Percentiles rank a stretch among this genome's conserved stretches.
Evolutionary conservation across 37 sponge, comb jelly and placozoan species (phyloP).

Genomic region (Beroe forskalii): DNA sequence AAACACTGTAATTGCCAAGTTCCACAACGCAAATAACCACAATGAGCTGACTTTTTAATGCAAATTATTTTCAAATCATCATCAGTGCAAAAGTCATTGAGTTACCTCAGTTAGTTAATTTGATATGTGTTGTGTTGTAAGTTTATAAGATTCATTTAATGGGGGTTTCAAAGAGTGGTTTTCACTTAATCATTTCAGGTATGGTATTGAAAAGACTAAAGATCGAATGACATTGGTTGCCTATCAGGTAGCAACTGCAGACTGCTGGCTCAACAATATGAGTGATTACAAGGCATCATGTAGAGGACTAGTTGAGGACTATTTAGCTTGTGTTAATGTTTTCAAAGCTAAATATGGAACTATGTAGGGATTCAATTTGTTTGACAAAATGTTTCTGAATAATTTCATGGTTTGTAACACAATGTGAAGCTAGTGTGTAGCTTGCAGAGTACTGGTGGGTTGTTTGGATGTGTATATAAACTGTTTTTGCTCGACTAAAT

Average conservation of each 20-base stretch:
- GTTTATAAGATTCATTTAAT: too few relatives aligned
- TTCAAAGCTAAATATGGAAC: conserved; percentile 48
- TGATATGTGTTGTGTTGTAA: too few relatives aligned
- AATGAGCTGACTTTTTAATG: too few relatives aligned
- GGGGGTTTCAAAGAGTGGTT: too few relatives aligned
- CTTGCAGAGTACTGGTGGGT: background rate
- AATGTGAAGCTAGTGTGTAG: background rate
- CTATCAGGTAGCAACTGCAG: background rate
- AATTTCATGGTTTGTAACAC: background rate
- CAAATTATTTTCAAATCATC: too few relatives aligned
- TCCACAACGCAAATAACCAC: too few relatives aligned
- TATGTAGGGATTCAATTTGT: background rate
- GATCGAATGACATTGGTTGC: conserved; percentile 35
- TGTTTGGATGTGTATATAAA: background rate
- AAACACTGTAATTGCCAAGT: too few relatives aligned
- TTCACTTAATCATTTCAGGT: too few relatives aligned
- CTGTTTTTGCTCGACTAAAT: too few relatives aligned
- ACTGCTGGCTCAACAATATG: conserved; percentile 32
- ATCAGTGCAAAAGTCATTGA: too few relatives aligned
- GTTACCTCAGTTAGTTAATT: too few relatives aligned
- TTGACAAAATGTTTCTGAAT: background rate
- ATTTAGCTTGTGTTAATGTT: conserved; percentile 34
- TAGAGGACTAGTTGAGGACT: conserved; percentile 31
- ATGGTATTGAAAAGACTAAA: background rate
- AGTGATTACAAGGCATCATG: conserved; percentile 49